A percentile compares a stretch with the other conserved stretches of the same genome.
Evolutionary conservation across 2,797 vertebrate genomes (phyloP).

Genomic region (Tympanoctomys barrerae): DNA sequence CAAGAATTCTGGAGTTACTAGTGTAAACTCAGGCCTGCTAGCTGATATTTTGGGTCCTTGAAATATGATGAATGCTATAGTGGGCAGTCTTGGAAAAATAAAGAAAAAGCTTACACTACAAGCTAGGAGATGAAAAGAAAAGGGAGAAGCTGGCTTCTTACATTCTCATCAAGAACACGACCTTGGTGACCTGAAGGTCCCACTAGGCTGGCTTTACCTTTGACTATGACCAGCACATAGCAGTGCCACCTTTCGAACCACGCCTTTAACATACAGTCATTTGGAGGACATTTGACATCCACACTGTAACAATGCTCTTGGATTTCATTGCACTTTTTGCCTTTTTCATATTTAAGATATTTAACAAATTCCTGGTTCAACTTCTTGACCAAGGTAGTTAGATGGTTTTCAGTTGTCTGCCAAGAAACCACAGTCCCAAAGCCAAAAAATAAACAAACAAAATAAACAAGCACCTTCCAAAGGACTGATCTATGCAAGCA

Average conservation of each 20-base stretch:
- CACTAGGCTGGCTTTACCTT: background rate
- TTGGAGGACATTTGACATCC: background rate
- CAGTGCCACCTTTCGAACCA: background rate
- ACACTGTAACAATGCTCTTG: background rate
- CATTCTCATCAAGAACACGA: too few species aligned
- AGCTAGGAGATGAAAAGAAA: background rate
- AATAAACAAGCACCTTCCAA: background rate
- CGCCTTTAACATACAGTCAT: background rate
- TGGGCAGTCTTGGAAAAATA: background rate
- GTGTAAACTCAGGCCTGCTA: background rate
- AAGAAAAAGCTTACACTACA: background rate
- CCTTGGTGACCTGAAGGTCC: too few species aligned
- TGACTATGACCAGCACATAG: too few species aligned
- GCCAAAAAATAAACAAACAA: background rate
- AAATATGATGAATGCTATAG: background rate
- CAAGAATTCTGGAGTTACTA: background rate
- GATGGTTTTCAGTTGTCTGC: background rate
- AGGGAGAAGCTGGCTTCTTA: background rate
- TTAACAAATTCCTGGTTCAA: background rate
- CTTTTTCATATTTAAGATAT: background rate
- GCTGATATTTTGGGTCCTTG: background rate
- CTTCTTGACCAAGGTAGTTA: background rate
- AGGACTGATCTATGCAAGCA: background rate
- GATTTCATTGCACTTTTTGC: conserved; percentile 18
- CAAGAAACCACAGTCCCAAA: background rate